Conservation (phyloP, 2,888 invertebrate species). For the Panorpa germanica region DNA sequence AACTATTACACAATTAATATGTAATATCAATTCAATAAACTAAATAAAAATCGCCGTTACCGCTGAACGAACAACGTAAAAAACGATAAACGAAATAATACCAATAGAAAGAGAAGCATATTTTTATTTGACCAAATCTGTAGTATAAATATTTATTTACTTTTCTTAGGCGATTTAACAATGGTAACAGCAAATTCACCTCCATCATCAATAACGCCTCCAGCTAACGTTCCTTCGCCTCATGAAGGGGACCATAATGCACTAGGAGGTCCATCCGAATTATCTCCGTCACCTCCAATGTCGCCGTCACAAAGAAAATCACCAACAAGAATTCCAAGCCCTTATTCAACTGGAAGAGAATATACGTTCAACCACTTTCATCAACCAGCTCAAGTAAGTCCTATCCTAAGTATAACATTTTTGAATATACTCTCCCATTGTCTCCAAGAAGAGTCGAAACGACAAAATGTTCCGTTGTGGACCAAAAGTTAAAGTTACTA, state of each 20-base stretch:
- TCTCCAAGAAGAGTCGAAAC: slow-evolving; percentile 2
- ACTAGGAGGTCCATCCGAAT: slow-evolving; percentile 21
- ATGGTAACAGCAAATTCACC: slow-evolving; percentile 41
- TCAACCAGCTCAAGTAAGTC: slow-evolving; percentile 62
- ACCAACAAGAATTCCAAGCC: slow-evolving; percentile 7
- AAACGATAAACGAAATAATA: too few relatives aligned
- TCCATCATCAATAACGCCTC: slow-evolving; percentile 38
- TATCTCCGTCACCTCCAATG: slow-evolving; percentile 24
- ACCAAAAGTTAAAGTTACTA: too few relatives aligned
- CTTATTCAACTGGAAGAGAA: slow-evolving; percentile 30
- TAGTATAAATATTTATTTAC: slow-evolving; percentile 6
- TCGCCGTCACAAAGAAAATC: slow-evolving; percentile 13
- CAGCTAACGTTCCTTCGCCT: slow-evolving; percentile 21
- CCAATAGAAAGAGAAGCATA: too few relatives aligned
- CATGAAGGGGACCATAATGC: slow-evolving; percentile 19
- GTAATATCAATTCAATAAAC: too few relatives aligned
- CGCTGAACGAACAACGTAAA: too few relatives aligned
- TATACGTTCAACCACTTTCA: slow-evolving; percentile 89
- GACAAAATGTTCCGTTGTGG: too few relatives aligned
- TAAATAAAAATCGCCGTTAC: too few relatives aligned
- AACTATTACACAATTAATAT: too few relatives aligned
- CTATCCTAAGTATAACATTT: slow-evolving; percentile 12
- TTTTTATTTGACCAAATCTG: slow-evolving; percentile 1
- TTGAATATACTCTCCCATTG: slow-evolving; percentile 5
- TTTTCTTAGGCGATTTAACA: slow-evolving; percentile 27